These are phyloP conservation scores for Gymnarchus niloticus DNA, from an alignment of 2,113 vertebrate species.

Conservation along the genomic window DNA sequence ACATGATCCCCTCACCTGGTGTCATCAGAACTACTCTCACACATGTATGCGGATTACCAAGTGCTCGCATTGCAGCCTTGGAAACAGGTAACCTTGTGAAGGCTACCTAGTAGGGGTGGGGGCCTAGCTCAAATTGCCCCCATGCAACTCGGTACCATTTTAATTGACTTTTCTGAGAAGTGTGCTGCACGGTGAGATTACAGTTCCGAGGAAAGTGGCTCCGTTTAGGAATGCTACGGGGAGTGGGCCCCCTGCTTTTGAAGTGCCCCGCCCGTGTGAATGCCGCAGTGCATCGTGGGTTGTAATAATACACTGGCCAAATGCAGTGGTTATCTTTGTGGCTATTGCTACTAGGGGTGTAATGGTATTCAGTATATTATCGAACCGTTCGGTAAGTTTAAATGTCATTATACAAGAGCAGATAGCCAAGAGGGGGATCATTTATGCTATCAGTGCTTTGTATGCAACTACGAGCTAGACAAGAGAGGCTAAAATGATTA, in stretches of 20 bases:
- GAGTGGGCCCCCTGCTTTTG: neutral
- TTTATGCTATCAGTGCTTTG: no score
- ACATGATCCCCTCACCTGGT: neutral
- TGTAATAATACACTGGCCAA: neutral
- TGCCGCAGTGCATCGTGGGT: neutral
- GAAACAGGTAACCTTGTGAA: neutral
- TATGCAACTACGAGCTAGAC: no score
- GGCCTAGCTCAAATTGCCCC: neutral
- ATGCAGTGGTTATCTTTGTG: neutral
- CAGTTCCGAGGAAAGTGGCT: constrained; percentile 6
- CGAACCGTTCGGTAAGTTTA: no score
- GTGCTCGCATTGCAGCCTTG: neutral
- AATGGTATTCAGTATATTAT: no score
- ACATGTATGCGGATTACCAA: neutral
- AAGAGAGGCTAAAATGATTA: no score
- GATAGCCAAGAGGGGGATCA: no score
- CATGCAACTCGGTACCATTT: neutral
- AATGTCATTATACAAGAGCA: no score
- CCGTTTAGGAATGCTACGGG: neutral
- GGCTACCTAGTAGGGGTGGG: neutral
- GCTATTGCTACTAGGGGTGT: no score
- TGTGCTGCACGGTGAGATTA: constrained; percentile 11
- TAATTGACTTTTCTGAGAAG: neutral
- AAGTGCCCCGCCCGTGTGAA: neutral
- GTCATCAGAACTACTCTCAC: neutral